Conservation (phyloP, 2,797 vertebrate genomes). For the Rachycentron canadum region DNA sequence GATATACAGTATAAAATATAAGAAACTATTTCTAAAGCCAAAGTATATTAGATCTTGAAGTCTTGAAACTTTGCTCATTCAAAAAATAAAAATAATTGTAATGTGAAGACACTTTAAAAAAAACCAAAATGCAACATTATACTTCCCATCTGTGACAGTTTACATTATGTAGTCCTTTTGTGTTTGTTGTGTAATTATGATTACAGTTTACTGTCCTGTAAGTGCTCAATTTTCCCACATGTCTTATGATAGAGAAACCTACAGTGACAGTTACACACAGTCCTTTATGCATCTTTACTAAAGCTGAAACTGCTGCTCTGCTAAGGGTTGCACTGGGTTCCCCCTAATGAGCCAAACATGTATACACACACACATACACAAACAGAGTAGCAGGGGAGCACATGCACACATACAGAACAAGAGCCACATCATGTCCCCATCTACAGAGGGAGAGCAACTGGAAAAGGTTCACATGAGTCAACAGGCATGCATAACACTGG, state of each 20-base stretch:
- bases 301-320: conserved; percentile 9
- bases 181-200: conserved; percentile 8
- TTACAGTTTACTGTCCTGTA: conserved; percentile 5
- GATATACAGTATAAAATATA: too few relatives aligned
- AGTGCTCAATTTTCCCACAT: neutral
- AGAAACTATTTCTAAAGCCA: too few relatives aligned
- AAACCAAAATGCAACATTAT: neutral
- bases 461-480: conserved; percentile 80
- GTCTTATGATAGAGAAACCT: neutral
- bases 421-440: conserved; percentile 30
- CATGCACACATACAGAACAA: neutral
- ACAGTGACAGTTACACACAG: neutral
- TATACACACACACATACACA: conserved; percentile 1
- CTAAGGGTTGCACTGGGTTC: conserved; percentile 12
- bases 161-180: conserved; percentile 4
- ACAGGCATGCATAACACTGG: conserved; percentile 48
- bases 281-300: conserved; percentile 6
- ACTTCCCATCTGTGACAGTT: neutral
- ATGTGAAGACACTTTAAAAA: conserved; percentile 23
- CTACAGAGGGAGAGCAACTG: conserved; percentile 57
- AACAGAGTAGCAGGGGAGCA: neutral
- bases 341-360: conserved; percentile 1
- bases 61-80: neutral
- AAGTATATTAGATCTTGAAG: too few relatives aligned
- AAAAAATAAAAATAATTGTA: neutral